Evolutionary conservation across 2,888 invertebrate species (phyloP), one percentile per base, ranked within the genome.

Genomic region (Dugesia japonica): DNA sequence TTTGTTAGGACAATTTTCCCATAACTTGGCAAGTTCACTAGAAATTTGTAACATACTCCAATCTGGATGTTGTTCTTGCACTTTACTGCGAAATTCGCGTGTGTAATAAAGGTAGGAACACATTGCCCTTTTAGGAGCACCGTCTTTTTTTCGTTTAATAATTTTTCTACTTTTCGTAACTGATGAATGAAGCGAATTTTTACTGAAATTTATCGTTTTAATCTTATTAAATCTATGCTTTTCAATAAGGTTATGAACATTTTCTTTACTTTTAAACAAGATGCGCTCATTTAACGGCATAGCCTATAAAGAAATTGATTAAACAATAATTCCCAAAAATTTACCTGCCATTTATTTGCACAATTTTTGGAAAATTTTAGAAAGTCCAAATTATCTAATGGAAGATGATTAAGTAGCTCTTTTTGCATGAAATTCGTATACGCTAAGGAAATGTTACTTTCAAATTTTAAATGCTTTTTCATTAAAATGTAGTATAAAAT

Each of bases 341-440:
- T 56, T 56, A 56, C 56, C 23, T 56, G 56, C 56, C 56, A 56
- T 23, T 56, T 56, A 20, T 56, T 56, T n/a, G 56, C 4, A n/a
- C 56, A 56, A 56, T 56, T n/a, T 56, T 56, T n/a, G 1, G 56
- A 56, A n/a, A 56, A 56, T 23, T 56, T 56, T 9, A 23, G 1
- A 9, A 56, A 56, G 17, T 56, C n/a, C 23, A 56, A 23, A n/a
- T 4, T 9, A 20, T 56, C 56, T 23, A 56, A 56, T 56, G 56
- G 56, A 23, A 56, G 56, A 56, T 56, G 4, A 23, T 56, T 56
- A 20, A 1, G 1, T n/a, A 56, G 56, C 17, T 56, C 56, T 56
- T 56, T 56, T 56, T 56, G 56, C 56, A 56, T 56, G n/a, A 56
- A 56, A 56, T 56, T 56, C 23, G 56, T 56, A 23, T 56, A 56